phyloP scores from a whole-genome alignment of 2,888 invertebrate genomes.

The Leptopilina myrica region DNA sequence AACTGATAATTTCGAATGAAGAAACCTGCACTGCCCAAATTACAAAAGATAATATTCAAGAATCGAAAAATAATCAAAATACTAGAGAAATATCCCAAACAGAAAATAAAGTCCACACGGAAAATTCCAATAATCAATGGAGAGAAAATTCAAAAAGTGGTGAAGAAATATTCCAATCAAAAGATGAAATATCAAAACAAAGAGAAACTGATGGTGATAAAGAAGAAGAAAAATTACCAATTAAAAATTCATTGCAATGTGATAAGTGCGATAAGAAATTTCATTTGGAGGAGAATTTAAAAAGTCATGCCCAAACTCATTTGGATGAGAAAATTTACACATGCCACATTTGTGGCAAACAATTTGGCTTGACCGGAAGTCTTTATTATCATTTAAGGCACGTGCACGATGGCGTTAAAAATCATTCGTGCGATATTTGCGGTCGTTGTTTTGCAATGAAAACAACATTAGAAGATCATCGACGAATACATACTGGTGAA shows the following conservation, averaged over 20 bases:
- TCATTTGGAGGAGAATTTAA: slow-evolving; percentile 56
- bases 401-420: slow-evolving; percentile 76
- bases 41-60: no score
- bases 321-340: slow-evolving; percentile 70
- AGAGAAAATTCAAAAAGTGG: no score
- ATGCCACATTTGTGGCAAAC: slow-evolving; percentile 78
- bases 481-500: slow-evolving; percentile 75
- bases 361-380: slow-evolving; percentile 77
- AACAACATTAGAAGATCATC: slow-evolving; percentile 78
- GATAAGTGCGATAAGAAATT: slow-evolving; percentile 62
- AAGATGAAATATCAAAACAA: neutral
- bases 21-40: no score
- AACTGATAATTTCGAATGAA: neutral
- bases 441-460: slow-evolving; percentile 77
- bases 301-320: slow-evolving; percentile 60
- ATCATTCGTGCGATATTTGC: slow-evolving; percentile 78
- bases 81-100: no score
- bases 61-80: no score
- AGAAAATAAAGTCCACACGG: no score
- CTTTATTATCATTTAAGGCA: slow-evolving; percentile 79
- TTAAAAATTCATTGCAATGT: slow-evolving; percentile 50
- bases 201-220: neutral
- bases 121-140: no score
- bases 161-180: no score
- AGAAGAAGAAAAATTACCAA: neutral